A percentile compares a stretch with the other conserved stretches of the same genome.
These are phyloP conservation scores for Chunga burmeisteri DNA, from an alignment of 2,113 vertebrate genomes.

Conservation along the genomic window DNA sequence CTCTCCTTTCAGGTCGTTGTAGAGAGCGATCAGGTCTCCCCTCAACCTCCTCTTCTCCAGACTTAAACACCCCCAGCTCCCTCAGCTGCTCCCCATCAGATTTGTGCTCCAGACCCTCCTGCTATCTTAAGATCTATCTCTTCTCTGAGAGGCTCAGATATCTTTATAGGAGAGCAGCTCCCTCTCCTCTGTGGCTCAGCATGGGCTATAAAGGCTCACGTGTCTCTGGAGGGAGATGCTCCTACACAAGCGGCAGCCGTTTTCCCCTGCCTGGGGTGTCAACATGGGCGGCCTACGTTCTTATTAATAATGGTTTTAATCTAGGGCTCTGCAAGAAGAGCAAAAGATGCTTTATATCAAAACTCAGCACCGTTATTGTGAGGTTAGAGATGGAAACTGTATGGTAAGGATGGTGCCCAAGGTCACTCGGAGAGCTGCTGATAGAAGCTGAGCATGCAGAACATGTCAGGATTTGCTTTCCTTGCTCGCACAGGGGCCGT, in stretches of 20 bases:
- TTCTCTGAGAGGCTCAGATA: neutral
- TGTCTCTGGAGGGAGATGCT: neutral
- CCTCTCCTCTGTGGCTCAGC: neutral
- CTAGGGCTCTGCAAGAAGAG: neutral
- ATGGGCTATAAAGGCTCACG: fast-evolving
- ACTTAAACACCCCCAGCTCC: no score
- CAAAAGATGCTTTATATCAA: neutral
- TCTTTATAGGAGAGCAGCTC: neutral
- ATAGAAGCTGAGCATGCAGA: neutral
- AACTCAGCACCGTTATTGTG: fast-evolving
- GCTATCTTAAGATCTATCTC: neutral
- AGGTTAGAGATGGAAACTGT: neutral
- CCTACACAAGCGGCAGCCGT: fast-evolving
- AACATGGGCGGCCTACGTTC: neutral
- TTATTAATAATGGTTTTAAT: neutral
- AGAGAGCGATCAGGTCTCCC: no score
- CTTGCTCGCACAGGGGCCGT: neutral
- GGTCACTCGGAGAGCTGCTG: neutral
- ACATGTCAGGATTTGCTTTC: neutral
- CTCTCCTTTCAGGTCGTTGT: no score
- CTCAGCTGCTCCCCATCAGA: no score
- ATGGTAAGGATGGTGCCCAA: neutral
- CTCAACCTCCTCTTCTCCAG: no score
- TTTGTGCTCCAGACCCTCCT: neutral
- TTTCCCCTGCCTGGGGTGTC: neutral